phyloP scores from a whole-genome alignment of 2,888 invertebrate species.

The Eustalomyia histrio region DNA sequence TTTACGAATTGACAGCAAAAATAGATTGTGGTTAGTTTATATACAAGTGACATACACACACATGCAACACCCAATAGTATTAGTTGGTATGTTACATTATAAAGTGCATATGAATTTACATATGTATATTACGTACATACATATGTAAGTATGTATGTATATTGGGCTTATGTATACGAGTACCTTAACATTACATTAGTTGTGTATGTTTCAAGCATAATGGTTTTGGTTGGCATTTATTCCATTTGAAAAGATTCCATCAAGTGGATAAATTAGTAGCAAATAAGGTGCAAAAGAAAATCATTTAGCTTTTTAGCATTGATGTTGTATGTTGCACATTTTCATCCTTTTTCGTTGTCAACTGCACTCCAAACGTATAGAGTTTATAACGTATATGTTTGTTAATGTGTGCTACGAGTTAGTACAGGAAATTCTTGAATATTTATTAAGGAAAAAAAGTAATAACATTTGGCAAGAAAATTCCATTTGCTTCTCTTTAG shows the following conservation, averaged over 20 bases:
- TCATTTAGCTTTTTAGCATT: conserved; percentile 60
- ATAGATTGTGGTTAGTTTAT: conserved; percentile 53
- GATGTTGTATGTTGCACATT: conserved; percentile 23
- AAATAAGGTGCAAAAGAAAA: conserved; percentile 63
- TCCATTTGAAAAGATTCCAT: conserved; percentile 54
- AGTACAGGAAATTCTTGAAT: conserved; percentile 59
- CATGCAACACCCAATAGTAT: background rate
- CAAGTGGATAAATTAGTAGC: conserved; percentile 66
- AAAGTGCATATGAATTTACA: background rate
- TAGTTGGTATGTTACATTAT: background rate
- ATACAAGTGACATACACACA: background rate
- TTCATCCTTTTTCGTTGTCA: conserved; percentile 40
- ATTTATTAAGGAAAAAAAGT: conserved; percentile 54
- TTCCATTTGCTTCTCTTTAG: conserved; percentile 48
- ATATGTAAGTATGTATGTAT: too few relatives aligned
- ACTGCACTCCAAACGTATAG: conserved; percentile 33
- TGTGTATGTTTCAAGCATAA: conserved; percentile 9
- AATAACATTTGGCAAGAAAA: conserved; percentile 55
- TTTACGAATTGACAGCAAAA: conserved; percentile 44
- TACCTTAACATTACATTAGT: background rate
- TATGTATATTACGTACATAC: background rate
- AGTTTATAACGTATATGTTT: conserved; percentile 1
- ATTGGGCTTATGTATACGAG: too few relatives aligned
- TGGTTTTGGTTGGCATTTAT: conserved; percentile 35
- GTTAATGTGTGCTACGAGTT: conserved; percentile 3